A percentile compares a stretch with the other conserved stretches of the same genome.
These are phyloP conservation scores for Sebastes flavidus DNA, from an alignment of 2,797 vertebrate species.

Conservation along the genomic window DNA sequence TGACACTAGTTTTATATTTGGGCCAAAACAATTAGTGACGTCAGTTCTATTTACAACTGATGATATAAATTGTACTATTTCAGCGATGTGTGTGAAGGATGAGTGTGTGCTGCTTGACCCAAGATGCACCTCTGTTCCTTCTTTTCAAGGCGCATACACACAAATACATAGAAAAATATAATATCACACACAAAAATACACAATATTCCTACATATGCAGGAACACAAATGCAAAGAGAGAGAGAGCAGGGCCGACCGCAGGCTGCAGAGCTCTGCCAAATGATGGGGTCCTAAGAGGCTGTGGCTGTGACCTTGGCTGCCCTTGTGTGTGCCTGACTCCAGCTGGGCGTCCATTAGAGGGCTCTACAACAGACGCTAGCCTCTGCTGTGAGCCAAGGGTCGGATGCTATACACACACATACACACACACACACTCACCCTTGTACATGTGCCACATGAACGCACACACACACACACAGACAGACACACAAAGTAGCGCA, in stretches of 20 bases:
- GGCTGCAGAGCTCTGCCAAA: slow-evolving; percentile 70
- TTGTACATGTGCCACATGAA: background rate
- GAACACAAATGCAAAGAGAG: background rate
- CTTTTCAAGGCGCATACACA: background rate
- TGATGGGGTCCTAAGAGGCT: slow-evolving; percentile 75
- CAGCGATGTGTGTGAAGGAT: background rate
- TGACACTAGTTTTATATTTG: slow-evolving; percentile 18
- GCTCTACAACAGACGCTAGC: slow-evolving; percentile 79
- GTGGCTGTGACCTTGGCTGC: slow-evolving; percentile 80
- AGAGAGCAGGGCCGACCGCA: slow-evolving; percentile 28
- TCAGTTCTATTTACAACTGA: slow-evolving; percentile 1
- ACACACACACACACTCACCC: slow-evolving; percentile 9
- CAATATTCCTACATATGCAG: background rate
- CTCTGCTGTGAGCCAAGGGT: slow-evolving; percentile 78
- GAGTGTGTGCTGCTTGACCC: background rate
- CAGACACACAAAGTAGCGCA: slow-evolving; percentile 13
- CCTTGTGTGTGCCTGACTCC: slow-evolving; percentile 79
- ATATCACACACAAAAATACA: background rate
- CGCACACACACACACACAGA: background rate
- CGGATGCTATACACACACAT: slow-evolving; percentile 60
- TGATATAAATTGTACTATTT: background rate
- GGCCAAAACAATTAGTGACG: background rate
- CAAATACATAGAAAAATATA: background rate
- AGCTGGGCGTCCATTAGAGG: slow-evolving; percentile 82
- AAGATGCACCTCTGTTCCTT: background rate